phyloP scores from a whole-genome alignment of 2,888 invertebrate species.

The Drosophila tanythrix region DNA sequence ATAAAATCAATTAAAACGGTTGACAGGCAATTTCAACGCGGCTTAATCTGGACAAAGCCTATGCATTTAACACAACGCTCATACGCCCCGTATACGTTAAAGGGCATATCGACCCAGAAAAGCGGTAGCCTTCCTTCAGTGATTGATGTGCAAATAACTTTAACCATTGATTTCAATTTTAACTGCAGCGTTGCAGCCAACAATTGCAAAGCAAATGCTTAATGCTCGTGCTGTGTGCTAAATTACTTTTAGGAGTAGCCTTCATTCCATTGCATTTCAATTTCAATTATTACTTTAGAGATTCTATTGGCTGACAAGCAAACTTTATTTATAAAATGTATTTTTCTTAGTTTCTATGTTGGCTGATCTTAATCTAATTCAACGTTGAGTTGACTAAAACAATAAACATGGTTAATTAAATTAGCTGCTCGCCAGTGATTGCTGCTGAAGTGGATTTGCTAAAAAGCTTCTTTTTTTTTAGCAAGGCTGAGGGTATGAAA shows the following conservation, averaged over 20 bases:
- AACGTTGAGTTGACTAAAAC: neutral
- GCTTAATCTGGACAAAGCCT: conserved; percentile 10
- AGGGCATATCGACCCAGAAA: conserved; percentile 21
- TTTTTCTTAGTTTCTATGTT: neutral
- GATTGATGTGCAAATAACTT: conserved; percentile 39
- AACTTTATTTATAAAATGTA: neutral
- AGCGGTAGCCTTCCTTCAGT: conserved; percentile 9
- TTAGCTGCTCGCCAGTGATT: neutral
- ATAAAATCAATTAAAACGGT: conserved; percentile 65
- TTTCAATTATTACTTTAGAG: neutral
- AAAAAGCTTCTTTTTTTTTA: neutral
- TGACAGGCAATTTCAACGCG: conserved; percentile 20
- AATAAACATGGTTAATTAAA: conserved; percentile 13
- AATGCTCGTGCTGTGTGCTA: neutral
- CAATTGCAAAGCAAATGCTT: conserved; percentile 1
- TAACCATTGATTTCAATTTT: conserved; percentile 46
- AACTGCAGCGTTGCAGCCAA: conserved; percentile 32
- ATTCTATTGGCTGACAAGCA: no score
- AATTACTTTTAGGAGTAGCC: neutral
- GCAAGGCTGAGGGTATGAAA: neutral
- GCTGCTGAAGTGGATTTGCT: conserved; percentile 3
- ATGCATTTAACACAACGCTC: conserved; percentile 25
- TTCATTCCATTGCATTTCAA: neutral
- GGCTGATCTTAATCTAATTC: neutral
- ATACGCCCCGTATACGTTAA: conserved; percentile 32